phyloP scores from a whole-genome alignment of 2,797 vertebrate genomes.

The Pteronotus mesoamericanus region DNA sequence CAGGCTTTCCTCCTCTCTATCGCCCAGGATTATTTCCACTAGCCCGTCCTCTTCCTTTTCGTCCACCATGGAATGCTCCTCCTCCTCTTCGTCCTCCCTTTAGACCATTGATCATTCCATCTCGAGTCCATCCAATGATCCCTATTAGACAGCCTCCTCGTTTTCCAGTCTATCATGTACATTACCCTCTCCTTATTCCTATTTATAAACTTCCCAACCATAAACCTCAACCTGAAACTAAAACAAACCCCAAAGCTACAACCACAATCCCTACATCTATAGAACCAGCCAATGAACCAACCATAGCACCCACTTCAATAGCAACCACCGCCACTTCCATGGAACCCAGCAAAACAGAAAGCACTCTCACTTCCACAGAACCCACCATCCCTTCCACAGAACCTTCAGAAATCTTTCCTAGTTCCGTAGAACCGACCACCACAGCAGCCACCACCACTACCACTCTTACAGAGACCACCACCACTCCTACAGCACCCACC shows the following conservation, averaged over 20 bases:
- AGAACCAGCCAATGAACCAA: background rate
- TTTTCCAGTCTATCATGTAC: background rate
- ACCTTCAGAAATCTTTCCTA: background rate
- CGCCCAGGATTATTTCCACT: no score
- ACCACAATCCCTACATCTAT: background rate
- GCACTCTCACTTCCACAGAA: no score
- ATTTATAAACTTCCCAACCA: rapidly evolving
- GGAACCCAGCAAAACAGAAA: background rate
- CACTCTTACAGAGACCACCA: no score
- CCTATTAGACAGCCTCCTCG: background rate
- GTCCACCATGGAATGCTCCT: background rate
- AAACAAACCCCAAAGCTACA: background rate
- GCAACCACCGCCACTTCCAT: background rate
- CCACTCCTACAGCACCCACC: background rate
- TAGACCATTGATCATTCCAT: background rate
- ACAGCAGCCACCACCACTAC: background rate
- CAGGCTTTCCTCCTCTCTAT: rapidly evolving
- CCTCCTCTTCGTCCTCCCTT: rapidly evolving
- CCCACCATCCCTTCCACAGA: background rate
- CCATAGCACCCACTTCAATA: background rate
- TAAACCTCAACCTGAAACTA: background rate
- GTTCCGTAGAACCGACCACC: background rate
- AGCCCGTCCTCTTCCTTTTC: background rate
- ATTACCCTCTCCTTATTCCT: background rate
- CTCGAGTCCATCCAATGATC: background rate